Conservation (phyloP, 2,797 vertebrate genomes). For the Scleropages formosus region DNA sequence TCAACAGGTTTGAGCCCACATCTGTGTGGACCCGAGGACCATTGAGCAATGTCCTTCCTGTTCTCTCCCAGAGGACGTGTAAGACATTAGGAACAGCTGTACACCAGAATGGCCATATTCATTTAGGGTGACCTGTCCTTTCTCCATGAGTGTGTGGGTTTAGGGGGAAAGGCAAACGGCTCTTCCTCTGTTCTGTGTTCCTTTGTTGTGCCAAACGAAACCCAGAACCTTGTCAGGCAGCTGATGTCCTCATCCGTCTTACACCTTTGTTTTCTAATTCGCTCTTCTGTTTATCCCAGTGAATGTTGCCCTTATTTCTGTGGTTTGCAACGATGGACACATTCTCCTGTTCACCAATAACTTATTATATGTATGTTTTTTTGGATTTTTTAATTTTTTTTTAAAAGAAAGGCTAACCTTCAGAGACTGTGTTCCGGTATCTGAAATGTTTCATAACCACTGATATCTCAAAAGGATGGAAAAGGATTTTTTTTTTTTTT, state of each 20-base stretch:
- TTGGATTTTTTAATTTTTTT: not conserved
- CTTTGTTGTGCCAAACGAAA: slow-evolving; percentile 32
- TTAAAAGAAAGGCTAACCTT: not conserved
- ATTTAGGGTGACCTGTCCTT: slow-evolving; percentile 22
- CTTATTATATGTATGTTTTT: slow-evolving; percentile 13
- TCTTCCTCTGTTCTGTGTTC: slow-evolving; percentile 22
- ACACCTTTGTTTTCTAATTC: slow-evolving; percentile 6
- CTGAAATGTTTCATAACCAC: slow-evolving; percentile 11
- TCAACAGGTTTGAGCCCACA: not conserved
- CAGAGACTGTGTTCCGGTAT: not conserved
- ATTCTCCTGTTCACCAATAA: not conserved
- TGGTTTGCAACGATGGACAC: not conserved
- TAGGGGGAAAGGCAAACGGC: not conserved
- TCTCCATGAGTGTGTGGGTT: not conserved
- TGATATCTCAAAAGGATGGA: not conserved
- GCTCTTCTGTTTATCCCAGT: not conserved
- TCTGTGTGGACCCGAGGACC: not conserved
- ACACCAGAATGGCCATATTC: slow-evolving; percentile 22
- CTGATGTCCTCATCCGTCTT: slow-evolving; percentile 17
- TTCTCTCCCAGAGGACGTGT: no score
- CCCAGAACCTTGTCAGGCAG: slow-evolving; percentile 11
- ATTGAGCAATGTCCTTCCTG: not conserved
- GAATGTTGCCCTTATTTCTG: not conserved
- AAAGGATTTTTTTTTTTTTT: slow-evolving; percentile 8
- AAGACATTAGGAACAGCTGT: not conserved